Base-by-base conservation (phyloP, 2,797 vertebrate species). In the Mallotus villosus region DNA sequence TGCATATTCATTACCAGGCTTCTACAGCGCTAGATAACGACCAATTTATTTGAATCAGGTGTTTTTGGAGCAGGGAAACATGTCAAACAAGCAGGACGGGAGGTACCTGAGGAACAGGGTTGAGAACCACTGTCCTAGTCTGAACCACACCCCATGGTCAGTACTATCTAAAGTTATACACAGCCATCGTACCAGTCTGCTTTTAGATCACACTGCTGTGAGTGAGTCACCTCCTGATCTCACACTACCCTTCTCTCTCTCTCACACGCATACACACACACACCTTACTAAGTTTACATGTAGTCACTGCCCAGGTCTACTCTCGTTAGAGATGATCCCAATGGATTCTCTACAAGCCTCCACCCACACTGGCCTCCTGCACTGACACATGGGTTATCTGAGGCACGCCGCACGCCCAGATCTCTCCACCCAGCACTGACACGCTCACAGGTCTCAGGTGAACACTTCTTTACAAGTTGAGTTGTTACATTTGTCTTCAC, bases 131-230 rank as follows among this genome's bases (percentile, higher is more conserved):
- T 29, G 3, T 29, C 27, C 27, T 29, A 29, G 3, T 29, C 27
- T 29, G 27, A 29, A 46, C 41, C 41, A 46, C 41, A 8, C 41
- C 41, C 41, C 41, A 46, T 70, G 63, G 66, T 37, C 19, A 58
- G 63, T 68, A 64, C 37, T 71, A 57, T 74, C 75, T 72, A 76
- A 74, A 70, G 70, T 66, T 83, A 77, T 83, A 81, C 81, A 77
- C 77, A 78, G 49, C 76, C 78, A 78, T 59, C 65, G 74, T 80
- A 79, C 77, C 80, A 78, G 69, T 72, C 77, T 57, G 76, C 19
- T 57, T 58, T 68, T 64, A 32, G 57, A 81, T 69, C 65, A 59
- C 67, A 68, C 71, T 68, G 29, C 66, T 68, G 67, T 72, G 64
- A 76, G 74, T 49, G 19, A 61, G n/a, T 73, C 67, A 37, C 59